Evolutionary conservation across 1,140 invertebrate genomes (phyloP).

Genomic region (Watersipora subatra): DNA sequence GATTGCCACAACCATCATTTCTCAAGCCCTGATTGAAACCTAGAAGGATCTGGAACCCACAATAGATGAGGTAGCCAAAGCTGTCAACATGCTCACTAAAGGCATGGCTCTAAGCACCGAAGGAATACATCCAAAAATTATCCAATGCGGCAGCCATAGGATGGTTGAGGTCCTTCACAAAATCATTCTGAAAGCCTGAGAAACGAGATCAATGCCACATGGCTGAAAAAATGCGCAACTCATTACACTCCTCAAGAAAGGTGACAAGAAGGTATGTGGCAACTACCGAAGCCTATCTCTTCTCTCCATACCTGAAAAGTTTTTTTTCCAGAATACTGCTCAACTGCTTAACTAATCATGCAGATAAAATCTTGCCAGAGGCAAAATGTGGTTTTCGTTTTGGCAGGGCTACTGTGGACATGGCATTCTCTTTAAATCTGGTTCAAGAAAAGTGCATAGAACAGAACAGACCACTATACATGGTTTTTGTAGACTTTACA

Average conservation of each 20-base stretch:
- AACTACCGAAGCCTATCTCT: constrained; percentile 11
- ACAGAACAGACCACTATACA: constrained; percentile 3
- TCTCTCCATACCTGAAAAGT: constrained; percentile 13
- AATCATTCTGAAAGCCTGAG: background rate
- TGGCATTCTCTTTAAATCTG: constrained; percentile 11
- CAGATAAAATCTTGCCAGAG: constrained; percentile 9
- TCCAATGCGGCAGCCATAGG: background rate
- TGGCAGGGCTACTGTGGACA: constrained; percentile 11
- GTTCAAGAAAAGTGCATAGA: constrained; percentile 12
- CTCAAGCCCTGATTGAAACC: constrained; percentile 7
- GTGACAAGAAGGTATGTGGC: constrained; percentile 5
- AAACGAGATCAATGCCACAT: constrained; percentile 1
- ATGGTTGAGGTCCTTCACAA: background rate
- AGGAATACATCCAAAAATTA: background rate
- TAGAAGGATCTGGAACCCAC: constrained; percentile 8
- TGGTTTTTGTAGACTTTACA: constrained; percentile 15
- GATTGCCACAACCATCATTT: constrained; percentile 8
- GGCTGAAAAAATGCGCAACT: constrained; percentile 13
- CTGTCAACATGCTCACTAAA: constrained; percentile 2
- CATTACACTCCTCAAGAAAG: constrained; percentile 4
- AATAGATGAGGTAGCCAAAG: constrained; percentile 10
- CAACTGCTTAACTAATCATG: constrained; percentile 9
- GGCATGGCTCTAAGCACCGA: constrained; percentile 8
- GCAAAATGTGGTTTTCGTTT: constrained; percentile 11
- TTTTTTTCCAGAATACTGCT: constrained; percentile 12